phyloP scores from a whole-genome alignment of 1,140 invertebrate species.

The Euglossa dilemma region DNA sequence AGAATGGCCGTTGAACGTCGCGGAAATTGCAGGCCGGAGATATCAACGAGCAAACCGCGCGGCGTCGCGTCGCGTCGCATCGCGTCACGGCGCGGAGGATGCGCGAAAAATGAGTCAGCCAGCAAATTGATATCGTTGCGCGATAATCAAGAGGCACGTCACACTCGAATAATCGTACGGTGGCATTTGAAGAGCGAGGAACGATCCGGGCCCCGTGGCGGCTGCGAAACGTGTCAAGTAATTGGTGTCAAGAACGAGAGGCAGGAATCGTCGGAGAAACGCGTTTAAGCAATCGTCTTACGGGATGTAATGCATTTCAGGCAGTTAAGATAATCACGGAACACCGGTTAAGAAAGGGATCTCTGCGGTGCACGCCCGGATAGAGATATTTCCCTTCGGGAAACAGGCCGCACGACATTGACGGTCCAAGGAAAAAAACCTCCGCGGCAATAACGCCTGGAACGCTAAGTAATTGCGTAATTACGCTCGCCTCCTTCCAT shows the following conservation, averaged over 20 bases:
- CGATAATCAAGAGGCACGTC: conserved; percentile 16
- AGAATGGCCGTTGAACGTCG: too few relatives aligned
- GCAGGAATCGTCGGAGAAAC: conserved; percentile 48
- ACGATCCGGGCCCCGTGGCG: conserved; percentile 1
- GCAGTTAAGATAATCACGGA: conserved; percentile 63
- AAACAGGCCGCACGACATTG: background rate
- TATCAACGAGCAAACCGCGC: too few relatives aligned
- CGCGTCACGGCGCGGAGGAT: background rate
- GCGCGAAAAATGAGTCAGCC: background rate
- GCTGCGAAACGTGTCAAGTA: conserved; percentile 50
- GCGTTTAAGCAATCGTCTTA: conserved; percentile 63
- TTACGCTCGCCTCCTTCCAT: background rate
- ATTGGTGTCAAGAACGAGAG: conserved; percentile 56
- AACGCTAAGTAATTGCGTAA: conserved; percentile 9
- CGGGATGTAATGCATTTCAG: conserved; percentile 68
- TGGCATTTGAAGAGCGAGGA: conserved; percentile 6
- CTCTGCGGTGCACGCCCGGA: conserved; percentile 4
- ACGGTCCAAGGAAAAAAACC: background rate
- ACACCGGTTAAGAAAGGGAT: conserved; percentile 39
- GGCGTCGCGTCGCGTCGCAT: background rate
- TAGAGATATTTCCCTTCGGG: conserved; percentile 21
- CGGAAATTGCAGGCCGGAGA: too few relatives aligned
- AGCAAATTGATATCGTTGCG: conserved; percentile 25
- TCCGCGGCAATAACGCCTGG: background rate
- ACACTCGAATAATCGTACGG: conserved; percentile 8